phyloP scores from a whole-genome alignment of 2,888 invertebrate species.

The Phengaris alcon region DNA sequence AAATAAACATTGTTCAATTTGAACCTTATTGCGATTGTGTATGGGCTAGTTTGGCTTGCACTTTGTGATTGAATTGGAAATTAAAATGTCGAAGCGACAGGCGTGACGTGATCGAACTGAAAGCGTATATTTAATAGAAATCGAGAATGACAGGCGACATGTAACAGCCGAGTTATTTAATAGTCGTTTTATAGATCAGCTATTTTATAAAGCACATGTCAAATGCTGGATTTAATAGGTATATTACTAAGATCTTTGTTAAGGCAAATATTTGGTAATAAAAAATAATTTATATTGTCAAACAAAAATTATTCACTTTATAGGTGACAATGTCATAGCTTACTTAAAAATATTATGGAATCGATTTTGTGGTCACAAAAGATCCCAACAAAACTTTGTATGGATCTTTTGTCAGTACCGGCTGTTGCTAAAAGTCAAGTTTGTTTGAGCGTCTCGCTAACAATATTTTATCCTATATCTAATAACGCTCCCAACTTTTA shows the following conservation, averaged over 20 bases:
- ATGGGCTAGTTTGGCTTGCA: neutral
- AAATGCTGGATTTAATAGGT: neutral
- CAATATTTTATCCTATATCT: neutral
- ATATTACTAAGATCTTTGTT: neutral
- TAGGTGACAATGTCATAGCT: neutral
- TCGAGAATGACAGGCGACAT: slow-evolving; percentile 16
- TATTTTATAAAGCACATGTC: neutral
- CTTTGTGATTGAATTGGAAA: neutral
- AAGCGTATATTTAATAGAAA: slow-evolving; percentile 17
- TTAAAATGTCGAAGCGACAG: slow-evolving; percentile 9
- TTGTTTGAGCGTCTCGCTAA: neutral
- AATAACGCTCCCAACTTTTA: neutral
- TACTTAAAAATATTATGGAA: neutral
- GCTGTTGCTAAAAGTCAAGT: neutral
- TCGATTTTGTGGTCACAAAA: neutral
- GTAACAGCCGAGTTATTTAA: neutral
- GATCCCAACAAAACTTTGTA: neutral
- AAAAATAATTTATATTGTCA: neutral
- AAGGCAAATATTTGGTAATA: neutral
- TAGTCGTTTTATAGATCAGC: neutral
- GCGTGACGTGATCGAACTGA: slow-evolving; percentile 11
- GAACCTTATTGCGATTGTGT: neutral
- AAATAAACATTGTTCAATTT: neutral
- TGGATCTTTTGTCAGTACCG: neutral
- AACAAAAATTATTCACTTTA: neutral